Evolutionary conservation across 64 coral and sea anemone genomes (phyloP).

Genomic region (Exaiptasia diaphana): DNA sequence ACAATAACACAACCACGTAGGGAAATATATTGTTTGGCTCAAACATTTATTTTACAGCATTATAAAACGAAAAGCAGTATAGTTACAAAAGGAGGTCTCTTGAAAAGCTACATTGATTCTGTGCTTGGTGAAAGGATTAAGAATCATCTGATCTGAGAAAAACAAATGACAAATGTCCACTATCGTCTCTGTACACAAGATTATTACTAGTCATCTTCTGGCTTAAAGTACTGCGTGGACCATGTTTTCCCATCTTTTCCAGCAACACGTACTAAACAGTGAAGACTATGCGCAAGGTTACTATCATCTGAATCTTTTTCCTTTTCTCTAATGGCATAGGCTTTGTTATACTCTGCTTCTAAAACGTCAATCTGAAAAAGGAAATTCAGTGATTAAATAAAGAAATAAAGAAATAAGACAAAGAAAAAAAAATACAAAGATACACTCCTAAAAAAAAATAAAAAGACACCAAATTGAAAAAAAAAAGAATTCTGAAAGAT

Average conservation of each 20-base stretch:
- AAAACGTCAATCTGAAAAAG: slow-evolving; percentile 77
- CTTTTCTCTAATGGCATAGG: slow-evolving; percentile 66
- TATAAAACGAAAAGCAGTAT: too few relatives aligned
- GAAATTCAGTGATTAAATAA: neutral
- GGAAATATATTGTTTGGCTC: too few relatives aligned
- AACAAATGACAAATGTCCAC: too few relatives aligned
- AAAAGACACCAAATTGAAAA: too few relatives aligned
- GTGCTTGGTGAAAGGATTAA: too few relatives aligned
- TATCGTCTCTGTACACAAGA: too few relatives aligned
- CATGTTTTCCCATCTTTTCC: slow-evolving; percentile 61
- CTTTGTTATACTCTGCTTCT: slow-evolving; percentile 90
- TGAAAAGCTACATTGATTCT: too few relatives aligned
- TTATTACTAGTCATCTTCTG: slow-evolving; percentile 91
- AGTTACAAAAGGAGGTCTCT: too few relatives aligned
- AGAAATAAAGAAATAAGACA: neutral
- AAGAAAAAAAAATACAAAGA: neutral
- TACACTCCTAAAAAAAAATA: neutral
- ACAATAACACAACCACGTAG: too few relatives aligned
- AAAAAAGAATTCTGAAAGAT: too few relatives aligned
- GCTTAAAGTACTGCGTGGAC: slow-evolving; percentile 85
- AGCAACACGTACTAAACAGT: slow-evolving; percentile 77
- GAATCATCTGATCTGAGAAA: too few relatives aligned
- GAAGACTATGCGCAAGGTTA: slow-evolving; percentile 59
- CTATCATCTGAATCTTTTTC: slow-evolving; percentile 44
- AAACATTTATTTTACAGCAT: too few relatives aligned